phyloP scores from a whole-genome alignment of 92 coral and sea anemone species.

The Hydrozoanthus gracilis region DNA sequence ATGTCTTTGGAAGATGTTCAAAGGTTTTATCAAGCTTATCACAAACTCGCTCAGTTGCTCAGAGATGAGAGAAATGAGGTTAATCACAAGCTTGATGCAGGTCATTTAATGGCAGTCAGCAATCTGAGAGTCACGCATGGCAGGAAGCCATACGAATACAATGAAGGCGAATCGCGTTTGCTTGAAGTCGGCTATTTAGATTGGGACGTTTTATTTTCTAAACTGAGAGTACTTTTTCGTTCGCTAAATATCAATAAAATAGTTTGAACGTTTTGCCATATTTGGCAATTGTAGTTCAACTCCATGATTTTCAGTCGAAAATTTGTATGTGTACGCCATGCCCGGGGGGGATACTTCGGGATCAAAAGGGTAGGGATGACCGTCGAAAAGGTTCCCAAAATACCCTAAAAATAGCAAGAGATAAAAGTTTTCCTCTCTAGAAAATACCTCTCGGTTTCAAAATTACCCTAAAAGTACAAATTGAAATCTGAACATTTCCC shows the following conservation, averaged over 20 bases:
- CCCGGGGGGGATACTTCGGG: no score
- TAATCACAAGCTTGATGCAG: conserved; percentile 37
- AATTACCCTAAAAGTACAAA: no score
- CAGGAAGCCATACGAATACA: conserved; percentile 15
- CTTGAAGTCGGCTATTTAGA: conserved; percentile 47
- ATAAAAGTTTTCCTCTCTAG: no score
- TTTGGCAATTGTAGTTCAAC: no score
- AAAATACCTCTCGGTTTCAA: no score
- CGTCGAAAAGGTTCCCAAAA: no score
- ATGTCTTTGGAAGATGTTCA: conserved; percentile 26
- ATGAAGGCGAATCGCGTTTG: conserved; percentile 20
- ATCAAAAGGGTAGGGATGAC: no score
- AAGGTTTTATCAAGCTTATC: conserved; percentile 46
- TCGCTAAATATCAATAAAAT: conserved; percentile 28
- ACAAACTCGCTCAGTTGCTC: neutral
- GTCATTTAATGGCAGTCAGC: conserved; percentile 31
- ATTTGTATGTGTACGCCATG: no score
- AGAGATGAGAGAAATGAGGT: conserved; percentile 18
- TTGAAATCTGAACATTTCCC: no score
- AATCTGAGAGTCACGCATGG: conserved; percentile 46
- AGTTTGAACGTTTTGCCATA: no score
- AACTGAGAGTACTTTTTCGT: conserved; percentile 22
- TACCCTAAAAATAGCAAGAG: no score
- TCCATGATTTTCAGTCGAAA: no score
- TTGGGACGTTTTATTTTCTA: conserved; percentile 45